Evolutionary conservation across 2,888 invertebrate species (phyloP).

Genomic region (Tridacna crocea): DNA sequence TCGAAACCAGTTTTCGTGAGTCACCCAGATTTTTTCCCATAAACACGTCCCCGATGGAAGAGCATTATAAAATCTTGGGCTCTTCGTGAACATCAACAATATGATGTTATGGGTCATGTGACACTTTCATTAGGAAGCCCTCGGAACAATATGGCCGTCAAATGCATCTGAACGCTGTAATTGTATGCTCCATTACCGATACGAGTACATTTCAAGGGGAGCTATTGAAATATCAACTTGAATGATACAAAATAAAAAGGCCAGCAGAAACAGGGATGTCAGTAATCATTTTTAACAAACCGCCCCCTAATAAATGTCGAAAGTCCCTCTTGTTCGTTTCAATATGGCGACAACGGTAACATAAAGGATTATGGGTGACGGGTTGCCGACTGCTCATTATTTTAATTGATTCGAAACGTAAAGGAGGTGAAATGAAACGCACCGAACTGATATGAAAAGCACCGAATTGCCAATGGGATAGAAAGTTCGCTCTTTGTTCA

Average conservation of each 20-base stretch:
- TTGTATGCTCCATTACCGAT: constrained; percentile 53
- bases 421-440: constrained; percentile 41
- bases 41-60: neutral
- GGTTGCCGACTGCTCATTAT: constrained; percentile 46
- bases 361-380: constrained; percentile 41
- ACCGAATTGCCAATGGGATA: constrained; percentile 31
- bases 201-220: constrained; percentile 35
- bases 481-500: constrained; percentile 17
- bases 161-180: constrained; percentile 49
- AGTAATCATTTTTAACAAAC: constrained; percentile 45
- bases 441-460: constrained; percentile 18
- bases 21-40: too few relatives aligned
- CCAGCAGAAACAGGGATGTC: constrained; percentile 40
- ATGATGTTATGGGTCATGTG: constrained; percentile 24
- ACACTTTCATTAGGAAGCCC: constrained; percentile 44
- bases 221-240: constrained; percentile 37
- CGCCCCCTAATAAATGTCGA: constrained; percentile 50
- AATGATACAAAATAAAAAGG: constrained; percentile 48
- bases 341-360: constrained; percentile 42
- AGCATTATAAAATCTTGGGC: constrained; percentile 10
- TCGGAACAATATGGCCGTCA: constrained; percentile 49
- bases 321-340: constrained; percentile 30
- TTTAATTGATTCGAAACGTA: constrained; percentile 37
- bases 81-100: constrained; percentile 22
- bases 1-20: too few relatives aligned